Evolutionary conservation across 2,113 vertebrate species (phyloP), one percentile per base, ranked within the genome.

Genomic region (Paracyprichromis sp.): DNA sequence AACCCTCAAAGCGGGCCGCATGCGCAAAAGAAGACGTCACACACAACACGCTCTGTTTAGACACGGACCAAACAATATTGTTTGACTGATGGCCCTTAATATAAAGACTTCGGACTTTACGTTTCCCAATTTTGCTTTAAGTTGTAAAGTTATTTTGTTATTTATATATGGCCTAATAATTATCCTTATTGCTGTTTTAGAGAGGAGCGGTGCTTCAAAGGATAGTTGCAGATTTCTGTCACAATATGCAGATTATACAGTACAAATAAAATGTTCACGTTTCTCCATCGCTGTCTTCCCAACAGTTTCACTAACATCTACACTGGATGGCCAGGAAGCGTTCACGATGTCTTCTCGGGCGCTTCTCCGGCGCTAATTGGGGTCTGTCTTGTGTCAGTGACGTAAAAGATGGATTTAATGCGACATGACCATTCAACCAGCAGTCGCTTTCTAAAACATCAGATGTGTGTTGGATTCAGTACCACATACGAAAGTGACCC

Each of bases 331-430:
- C 53, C 53, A 54, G 53, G 53, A 54, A 54, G 53, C 3, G 1
- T 53, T 53, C 2, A 1, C 52, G 0, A 53, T 21, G 9, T 53
- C 9, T 21, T 53, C 5, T 53, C 2, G 0, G 19, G 3, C 1
- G 9, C 17, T 52, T n/a, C 50, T 52, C 9, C 9, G 1, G 52
- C 3, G 9, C 5, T 11, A 11, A 21, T 53, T 53, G n/a, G 19
- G 0, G 3, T 53, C 19, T 6, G 52, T 21, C 6, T 54, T 4
- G n/a, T 54, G 53, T 24, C n/a, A 7, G n/a, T 54, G 53, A 54
- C 4, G 4, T 24, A 54, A 7, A 54, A 54, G 6, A 54, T 0
- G n/a, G 10, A 54, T 54, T 54, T 54, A 54, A 54, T 24, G 53
- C 2, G 10, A 54, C 53, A 24, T 12, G 53, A 54, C 10, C 53